Percentiles rank a stretch among this genome's conserved stretches.
Conservation (phyloP, 2,113 vertebrate genomes). For the Epinephelus cyanopodus region DNA sequence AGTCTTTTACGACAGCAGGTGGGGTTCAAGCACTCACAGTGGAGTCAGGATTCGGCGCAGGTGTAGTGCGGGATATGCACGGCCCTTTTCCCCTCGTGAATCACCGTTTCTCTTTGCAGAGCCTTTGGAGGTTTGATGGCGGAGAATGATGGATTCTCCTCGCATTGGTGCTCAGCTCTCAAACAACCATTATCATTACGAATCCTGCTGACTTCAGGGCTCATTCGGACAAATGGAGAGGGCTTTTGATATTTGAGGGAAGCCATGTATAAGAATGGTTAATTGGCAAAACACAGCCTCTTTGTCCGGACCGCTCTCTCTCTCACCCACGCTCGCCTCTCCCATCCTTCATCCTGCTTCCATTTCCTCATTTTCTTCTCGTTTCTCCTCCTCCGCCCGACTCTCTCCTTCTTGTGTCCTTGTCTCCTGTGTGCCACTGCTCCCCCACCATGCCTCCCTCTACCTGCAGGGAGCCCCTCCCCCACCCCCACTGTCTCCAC, state of each 20-base stretch:
- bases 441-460: constrained; percentile 30
- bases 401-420: constrained; percentile 77
- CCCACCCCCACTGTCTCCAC: constrained; percentile 53
- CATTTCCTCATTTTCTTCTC: constrained; percentile 48
- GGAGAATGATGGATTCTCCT: constrained; percentile 53
- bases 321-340: constrained; percentile 7
- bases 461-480: constrained; percentile 55
- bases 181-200: constrained; percentile 58
- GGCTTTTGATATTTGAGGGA: constrained; percentile 48
- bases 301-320: constrained; percentile 1
- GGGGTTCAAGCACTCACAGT: neutral
- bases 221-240: constrained; percentile 53
- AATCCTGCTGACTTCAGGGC: constrained; percentile 62
- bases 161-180: constrained; percentile 32
- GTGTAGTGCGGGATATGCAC: constrained; percentile 4
- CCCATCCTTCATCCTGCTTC: constrained; percentile 36
- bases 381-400: constrained; percentile 42
- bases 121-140: constrained; percentile 31
- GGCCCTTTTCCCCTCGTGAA: constrained; percentile 45
- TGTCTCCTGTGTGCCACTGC: constrained; percentile 55
- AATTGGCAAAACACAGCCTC: constrained; percentile 49
- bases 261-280: constrained; percentile 18
- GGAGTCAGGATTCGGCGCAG: constrained; percentile 35
- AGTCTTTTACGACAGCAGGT: constrained; percentile 56
- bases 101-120: constrained; percentile 33